Base-by-base conservation (phyloP, 2,113 vertebrate species). In the Sisor rabdophorus region DNA sequence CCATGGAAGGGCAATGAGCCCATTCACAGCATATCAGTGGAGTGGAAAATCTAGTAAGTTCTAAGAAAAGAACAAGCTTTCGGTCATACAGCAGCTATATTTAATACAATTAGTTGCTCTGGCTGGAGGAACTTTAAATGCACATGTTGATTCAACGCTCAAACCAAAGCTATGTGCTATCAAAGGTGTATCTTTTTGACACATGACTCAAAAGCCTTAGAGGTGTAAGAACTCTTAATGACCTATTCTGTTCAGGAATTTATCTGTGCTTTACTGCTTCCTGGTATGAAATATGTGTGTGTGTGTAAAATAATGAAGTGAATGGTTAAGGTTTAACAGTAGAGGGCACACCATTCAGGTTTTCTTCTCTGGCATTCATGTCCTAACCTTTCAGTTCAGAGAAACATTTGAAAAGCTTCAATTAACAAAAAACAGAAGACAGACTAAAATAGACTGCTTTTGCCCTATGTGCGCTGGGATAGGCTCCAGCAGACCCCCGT, bases 31-130 rank as follows among this genome's bases (percentile, higher is more conserved):
- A 79, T 69, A 76, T 64, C 54, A 69, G 44, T 77, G 56, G 53
- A 71, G 75, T 67, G 75, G 65, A 80, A 83, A 75, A 67, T 78
- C 44, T 48, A 40, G 15, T 55, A 69, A 53, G 19, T 79, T 73
- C 73, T 77, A 40, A 40, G 55, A 61, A 82, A 73, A 64, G 52
- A 72, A 55, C 54, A 40, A 60, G 48, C 26, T 24, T 78, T 64
- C 48, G 30, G 44, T 64, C 3, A 30, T 26, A n/a, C 17, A 2
- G 44, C 30, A 63, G 20, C 30, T 26, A 55, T 22, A 68, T 76
- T 28, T 73, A 58, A 73, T 72, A 71, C 24, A 24, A 67, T 17
- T 32, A 19, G 5, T 22, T 22, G 11, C 15, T 48, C 40, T 47
- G 15, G 40, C 64, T 52, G 16, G 16, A 65, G 55, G 65, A 81